Evolutionary conservation across 2,797 vertebrate genomes (phyloP), one percentile per base, ranked within the genome.

Genomic region (Tapirus indicus): DNA sequence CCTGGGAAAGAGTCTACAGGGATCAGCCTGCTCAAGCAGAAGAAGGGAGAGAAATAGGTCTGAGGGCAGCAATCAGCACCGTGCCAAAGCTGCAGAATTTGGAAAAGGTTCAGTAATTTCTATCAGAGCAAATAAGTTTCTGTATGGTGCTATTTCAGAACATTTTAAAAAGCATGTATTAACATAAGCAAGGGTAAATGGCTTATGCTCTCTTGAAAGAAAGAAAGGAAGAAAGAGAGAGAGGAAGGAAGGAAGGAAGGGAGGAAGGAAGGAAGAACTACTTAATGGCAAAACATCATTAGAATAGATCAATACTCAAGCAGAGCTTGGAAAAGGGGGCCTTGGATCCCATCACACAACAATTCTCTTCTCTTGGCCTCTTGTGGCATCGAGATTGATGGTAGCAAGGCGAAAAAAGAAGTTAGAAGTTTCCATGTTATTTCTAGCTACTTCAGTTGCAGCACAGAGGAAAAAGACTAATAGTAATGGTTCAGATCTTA

Each of bases 111-210:
- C 13, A 82, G 82, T 66, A 72, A 72, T 84, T 93, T 82, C 49
- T 88, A 27, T 68, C 90, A 29, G 44, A 68, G 32, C 49, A 69
- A n/a, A 35, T 74, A 18, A 72, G 71, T 88, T 66, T 80, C 49
- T 89, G 3, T 56, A 23, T 68, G 25, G 38, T 77, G 7, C 4
- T 71, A 77, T 86, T 92, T 92, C 68, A 75, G 6, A 82, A 38
- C 12, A 75, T 74, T 95, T 97, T 77, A 93, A 96, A 85, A 74
- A 54, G 52, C 4, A 9, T 14, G 20, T 56, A 75, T 84, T n/a
- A 71, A 44, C 47, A 82, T 80, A 27, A 52, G 38, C 3, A 83
- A 74, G 35, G 27, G 17, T 92, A 86, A 80, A 80, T 41, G 44
- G 3, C 5, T 88, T 62, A 86, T 38, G 13, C n/a, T 74, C 5